A percentile compares a stretch with the other conserved stretches of the same genome.
Conservation (phyloP, 2,113 vertebrate species). For the Pachyramphus minor region DNA sequence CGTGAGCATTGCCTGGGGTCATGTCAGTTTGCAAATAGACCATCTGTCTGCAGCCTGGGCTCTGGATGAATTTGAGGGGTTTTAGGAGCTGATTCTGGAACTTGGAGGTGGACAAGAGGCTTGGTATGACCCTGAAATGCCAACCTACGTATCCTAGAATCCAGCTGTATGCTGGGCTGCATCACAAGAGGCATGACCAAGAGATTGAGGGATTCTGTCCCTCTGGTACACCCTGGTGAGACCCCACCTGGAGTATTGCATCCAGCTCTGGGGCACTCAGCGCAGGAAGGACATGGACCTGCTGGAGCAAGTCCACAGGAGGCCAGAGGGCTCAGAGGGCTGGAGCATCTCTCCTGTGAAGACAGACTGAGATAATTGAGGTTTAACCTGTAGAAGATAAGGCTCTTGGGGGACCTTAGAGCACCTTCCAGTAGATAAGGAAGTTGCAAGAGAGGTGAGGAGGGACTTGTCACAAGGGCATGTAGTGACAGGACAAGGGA, state of each 20-base stretch:
- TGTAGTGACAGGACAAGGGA: background rate
- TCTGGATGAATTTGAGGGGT: rapidly evolving
- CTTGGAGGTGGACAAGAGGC: background rate
- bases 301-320: background rate
- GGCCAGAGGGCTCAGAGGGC: background rate
- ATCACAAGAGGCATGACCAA: background rate
- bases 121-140: background rate
- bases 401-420: background rate
- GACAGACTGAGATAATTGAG: background rate
- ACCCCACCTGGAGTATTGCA: background rate
- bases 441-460: background rate
- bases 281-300: background rate
- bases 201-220: background rate
- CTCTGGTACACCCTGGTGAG: background rate
- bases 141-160: background rate
- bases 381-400: background rate
- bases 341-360: background rate
- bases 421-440: background rate
- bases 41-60: background rate
- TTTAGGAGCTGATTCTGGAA: background rate
- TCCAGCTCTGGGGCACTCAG: background rate
- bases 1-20: rapidly evolving
- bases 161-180: background rate
- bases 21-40: background rate
- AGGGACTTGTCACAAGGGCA: background rate